These are phyloP conservation scores for Aproaerema taeniolella DNA, from an alignment of 2,888 invertebrate genomes.

Conservation along the genomic window DNA sequence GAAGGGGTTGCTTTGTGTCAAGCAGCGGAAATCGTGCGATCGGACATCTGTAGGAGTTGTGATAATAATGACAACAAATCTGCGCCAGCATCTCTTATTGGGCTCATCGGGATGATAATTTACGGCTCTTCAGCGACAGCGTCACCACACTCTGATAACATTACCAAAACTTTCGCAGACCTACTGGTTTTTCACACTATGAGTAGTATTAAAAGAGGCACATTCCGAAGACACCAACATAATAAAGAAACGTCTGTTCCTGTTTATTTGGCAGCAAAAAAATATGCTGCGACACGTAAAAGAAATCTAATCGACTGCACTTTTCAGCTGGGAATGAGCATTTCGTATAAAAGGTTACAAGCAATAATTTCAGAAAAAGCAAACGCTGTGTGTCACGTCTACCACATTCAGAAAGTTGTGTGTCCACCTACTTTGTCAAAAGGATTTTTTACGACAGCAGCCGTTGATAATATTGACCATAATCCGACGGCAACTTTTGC, in stretches of 20 bases:
- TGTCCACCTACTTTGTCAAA: not conserved
- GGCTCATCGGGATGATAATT: not conserved
- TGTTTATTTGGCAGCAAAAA: too few relatives aligned
- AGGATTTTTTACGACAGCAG: not conserved
- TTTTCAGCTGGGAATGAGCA: not conserved
- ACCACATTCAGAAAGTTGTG: not conserved
- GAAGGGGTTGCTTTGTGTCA: too few relatives aligned
- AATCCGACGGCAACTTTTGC: not conserved
- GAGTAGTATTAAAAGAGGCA: too few relatives aligned
- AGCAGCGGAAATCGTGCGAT: not conserved
- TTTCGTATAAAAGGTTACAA: not conserved
- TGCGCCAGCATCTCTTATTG: not conserved
- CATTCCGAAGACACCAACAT: too few relatives aligned
- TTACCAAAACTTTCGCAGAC: too few relatives aligned
- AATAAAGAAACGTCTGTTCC: too few relatives aligned
- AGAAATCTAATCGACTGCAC: not conserved
- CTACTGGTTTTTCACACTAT: too few relatives aligned
- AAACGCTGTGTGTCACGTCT: not conserved
- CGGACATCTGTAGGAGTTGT: too few relatives aligned
- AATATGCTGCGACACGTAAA: too few relatives aligned
- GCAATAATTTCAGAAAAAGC: not conserved
- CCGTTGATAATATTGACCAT: slow-evolving; percentile 2
- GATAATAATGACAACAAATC: not conserved
- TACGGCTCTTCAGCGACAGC: not conserved
- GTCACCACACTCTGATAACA: not conserved